Evolutionary conservation across 2,888 invertebrate genomes (phyloP), one percentile per base, ranked within the genome.

Genomic region (Drosophila histrio): DNA sequence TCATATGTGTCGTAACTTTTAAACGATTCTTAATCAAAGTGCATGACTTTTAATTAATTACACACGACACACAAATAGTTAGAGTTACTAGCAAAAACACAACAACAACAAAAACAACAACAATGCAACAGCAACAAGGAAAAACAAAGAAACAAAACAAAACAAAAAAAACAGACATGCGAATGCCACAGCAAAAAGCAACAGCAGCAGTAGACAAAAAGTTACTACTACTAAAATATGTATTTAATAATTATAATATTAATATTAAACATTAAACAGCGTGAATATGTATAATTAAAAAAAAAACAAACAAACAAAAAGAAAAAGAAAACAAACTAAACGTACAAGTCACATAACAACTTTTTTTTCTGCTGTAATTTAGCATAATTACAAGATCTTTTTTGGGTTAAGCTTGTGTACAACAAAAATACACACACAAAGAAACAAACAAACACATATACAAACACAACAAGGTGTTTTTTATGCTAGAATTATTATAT

Each of bases 361-460:
- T 76, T 78, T 77, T 63, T 77, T 59, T 58, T 38, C 56, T 71
- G 64, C 62, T 82, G 71, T 84, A 84, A 78, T 61, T 73, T 60
- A 85, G 79, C 59, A 62, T 72, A 64, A 58, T 52, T 54, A 39
- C 32, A 50, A 22, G 21, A 15, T 30, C 11, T 28, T 44, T 44
- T 66, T 66, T 60, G 77, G 59, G 54, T 63, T 47, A 52, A 34
- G 62, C 62, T 54, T 67, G 72, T 72, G 41, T 54, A 57, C 56
- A 64, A 46, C 11, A 46, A 5, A 28, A 15, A 26, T 34, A 26
- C 15, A 15, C 21, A 38, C 2, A 19, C 2, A 19, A 2, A 19
- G n/a, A 41, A 24, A 34, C 26, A 39, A 7, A 57, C 11, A 49
- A 17, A 65, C 0, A 38, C 11, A 19, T 11, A 19, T 3, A 38